These are phyloP conservation scores for Oryzias melastigma DNA, from an alignment of 2,113 vertebrate species.

Conservation along the genomic window DNA sequence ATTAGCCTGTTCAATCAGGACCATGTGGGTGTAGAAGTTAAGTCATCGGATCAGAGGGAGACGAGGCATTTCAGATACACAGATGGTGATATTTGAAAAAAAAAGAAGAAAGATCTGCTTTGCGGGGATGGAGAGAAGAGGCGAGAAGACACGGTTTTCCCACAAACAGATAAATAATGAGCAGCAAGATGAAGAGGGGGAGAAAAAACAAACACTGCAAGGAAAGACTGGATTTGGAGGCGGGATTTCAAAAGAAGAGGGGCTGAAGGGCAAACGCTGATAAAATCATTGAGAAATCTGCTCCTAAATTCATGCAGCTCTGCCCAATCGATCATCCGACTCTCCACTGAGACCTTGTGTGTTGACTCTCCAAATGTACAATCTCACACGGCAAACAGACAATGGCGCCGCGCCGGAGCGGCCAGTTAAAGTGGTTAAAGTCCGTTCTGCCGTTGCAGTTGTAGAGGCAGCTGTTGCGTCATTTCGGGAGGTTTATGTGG, in stretches of 20 bases:
- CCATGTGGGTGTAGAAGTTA: constrained; percentile 34
- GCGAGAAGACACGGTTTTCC: constrained; percentile 18
- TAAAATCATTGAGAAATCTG: constrained; percentile 39
- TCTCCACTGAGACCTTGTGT: constrained; percentile 15
- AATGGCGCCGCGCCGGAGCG: constrained; percentile 33
- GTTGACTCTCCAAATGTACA: constrained; percentile 15
- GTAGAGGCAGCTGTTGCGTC: constrained; percentile 39
- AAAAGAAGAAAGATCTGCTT: constrained; percentile 19
- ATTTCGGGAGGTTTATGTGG: constrained; percentile 51
- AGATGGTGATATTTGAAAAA: constrained; percentile 52
- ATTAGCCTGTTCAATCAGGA: constrained; percentile 44
- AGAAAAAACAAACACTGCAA: background rate
- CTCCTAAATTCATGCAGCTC: constrained; percentile 29
- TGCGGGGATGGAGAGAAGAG: constrained; percentile 30
- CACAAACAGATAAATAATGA: constrained; percentile 39
- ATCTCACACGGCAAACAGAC: constrained; percentile 37
- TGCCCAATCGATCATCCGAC: constrained; percentile 24
- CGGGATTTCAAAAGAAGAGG: constrained; percentile 15
- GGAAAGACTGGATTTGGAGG: constrained; percentile 21
- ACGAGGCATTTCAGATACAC: constrained; percentile 37
- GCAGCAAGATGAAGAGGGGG: constrained; percentile 14
- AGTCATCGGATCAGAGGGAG: constrained; percentile 38
- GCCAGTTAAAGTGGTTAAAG: constrained; percentile 22
- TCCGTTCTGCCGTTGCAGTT: constrained; percentile 59
- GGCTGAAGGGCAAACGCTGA: background rate